Base-by-base conservation (phyloP, 1,140 invertebrate species). In the Adelges cooleyi region DNA sequence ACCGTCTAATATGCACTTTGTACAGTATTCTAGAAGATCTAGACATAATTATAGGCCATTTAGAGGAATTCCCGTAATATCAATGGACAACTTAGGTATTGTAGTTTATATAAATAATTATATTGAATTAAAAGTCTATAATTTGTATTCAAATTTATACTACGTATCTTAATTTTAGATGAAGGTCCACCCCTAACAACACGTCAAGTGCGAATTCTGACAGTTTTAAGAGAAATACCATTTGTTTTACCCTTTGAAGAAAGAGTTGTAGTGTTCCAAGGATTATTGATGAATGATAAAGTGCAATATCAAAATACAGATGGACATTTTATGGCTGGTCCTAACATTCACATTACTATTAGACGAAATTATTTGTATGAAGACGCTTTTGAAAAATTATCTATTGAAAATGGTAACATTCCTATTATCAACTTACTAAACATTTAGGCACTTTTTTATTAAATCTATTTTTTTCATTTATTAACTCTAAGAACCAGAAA, bases 381-480 rank as follows among this genome's bases (percentile, higher is more conserved):
- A 77, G 95, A 98, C 78, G 92, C 95, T 0, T 97, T 93, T 75
- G 92, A 95, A 27, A 95, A 95, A 75, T 76, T 98, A 0, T 91
- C 91, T 5, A 81, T 81, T 1, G 88, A 92, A 71, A 97, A 95
- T 79, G 87, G 88, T 87, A 75, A 73, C 72, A 68, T 9, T 17
- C 8, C 51, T 23, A 22, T 48, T n/a, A 48, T 8, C 10, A 50
- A 15, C 23, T 50, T 38, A 29, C 13, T 38, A 27, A 48, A 17
- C 49, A n/a, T 38, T 36, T 25, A 0, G 8, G 33, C 15, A 10
- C 25, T 33, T 52, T 56, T 38, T 33, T 33, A 33, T 33, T 11
- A 33, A n/a, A n/a, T n/a, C 4, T 40, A 42, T 23, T 27, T 40
- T 46, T 53, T 59, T 52, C 38, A 18, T 8, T 20, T 46, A 25